These are phyloP conservation scores for Aphrocallistes beatrix DNA, from an alignment of 37 sponge, comb jelly and placozoan species.

Conservation along the genomic window DNA sequence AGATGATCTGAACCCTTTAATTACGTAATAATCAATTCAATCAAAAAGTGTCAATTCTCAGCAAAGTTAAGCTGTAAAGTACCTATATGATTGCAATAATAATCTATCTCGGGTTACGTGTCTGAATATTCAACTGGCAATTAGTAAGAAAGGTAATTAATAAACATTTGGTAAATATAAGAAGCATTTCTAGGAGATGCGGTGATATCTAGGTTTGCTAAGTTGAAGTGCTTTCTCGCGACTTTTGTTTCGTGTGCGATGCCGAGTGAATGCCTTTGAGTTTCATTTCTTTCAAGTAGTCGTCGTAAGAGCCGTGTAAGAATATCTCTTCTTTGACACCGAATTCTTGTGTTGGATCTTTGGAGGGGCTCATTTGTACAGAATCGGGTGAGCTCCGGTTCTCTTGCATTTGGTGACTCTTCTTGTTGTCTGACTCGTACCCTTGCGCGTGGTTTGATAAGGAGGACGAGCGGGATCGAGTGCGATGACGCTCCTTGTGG, in stretches of 20 bases:
- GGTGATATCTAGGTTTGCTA: slow-evolving; percentile 8
- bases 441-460: background rate
- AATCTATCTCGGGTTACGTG: slow-evolving; percentile 17
- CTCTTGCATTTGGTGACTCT: background rate
- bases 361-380: background rate
- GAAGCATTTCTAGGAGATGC: slow-evolving; percentile 12
- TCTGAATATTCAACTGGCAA: slow-evolving; percentile 14
- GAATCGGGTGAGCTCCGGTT: background rate
- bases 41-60: slow-evolving; percentile 10
- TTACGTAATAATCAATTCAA: background rate
- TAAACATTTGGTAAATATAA: slow-evolving; percentile 15
- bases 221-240: background rate
- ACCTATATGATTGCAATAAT: background rate
- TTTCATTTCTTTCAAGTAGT: slow-evolving; percentile 16
- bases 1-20: background rate
- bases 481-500: background rate
- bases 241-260: background rate
- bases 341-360: background rate
- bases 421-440: background rate
- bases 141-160: slow-evolving; percentile 20
- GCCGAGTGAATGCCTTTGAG: background rate
- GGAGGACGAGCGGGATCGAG: background rate
- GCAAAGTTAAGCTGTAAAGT: background rate
- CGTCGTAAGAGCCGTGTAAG: slow-evolving; percentile 11
- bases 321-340: background rate